Evolutionary conservation across 2,888 invertebrate genomes (phyloP).

Genomic region (Pristionchus entomophagus): DNA sequence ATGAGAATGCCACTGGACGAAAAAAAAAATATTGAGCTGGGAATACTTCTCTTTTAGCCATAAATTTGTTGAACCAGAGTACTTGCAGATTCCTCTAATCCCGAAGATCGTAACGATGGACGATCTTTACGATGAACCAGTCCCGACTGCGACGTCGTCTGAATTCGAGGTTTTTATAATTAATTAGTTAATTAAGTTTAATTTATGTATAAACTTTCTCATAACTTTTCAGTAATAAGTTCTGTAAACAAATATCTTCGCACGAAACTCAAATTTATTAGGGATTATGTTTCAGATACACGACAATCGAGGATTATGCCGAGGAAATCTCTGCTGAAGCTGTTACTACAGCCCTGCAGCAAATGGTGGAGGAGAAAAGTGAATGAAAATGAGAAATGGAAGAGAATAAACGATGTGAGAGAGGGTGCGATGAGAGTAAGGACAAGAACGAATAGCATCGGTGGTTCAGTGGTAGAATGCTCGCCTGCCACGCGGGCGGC

Average conservation of each 20-base stretch:
- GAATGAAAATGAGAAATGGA: background rate
- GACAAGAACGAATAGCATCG: constrained; percentile 1
- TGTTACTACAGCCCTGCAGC: background rate
- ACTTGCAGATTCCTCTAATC: background rate
- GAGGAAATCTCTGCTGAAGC: background rate
- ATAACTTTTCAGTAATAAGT: no score
- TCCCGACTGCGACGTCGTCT: background rate
- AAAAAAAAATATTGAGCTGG: no score
- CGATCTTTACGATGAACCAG: no score
- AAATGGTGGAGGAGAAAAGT: no score
- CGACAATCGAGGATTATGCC: background rate
- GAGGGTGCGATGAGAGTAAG: no score
- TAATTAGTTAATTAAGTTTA: background rate
- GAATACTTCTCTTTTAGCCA: no score
- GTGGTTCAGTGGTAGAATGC: constrained; percentile 74
- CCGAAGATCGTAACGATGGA: background rate
- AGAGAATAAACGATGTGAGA: background rate
- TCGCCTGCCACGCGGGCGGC: constrained; percentile 73
- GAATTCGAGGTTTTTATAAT: background rate
- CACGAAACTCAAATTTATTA: no score
- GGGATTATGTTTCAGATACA: background rate
- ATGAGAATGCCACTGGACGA: no score
- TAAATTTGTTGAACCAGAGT: no score
- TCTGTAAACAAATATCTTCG: no score
- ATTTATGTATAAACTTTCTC: no score